A percentile compares a stretch with the other conserved stretches of the same genome.
Evolutionary conservation across 2,888 invertebrate genomes (phyloP).

Genomic region (Lithophane socia): DNA sequence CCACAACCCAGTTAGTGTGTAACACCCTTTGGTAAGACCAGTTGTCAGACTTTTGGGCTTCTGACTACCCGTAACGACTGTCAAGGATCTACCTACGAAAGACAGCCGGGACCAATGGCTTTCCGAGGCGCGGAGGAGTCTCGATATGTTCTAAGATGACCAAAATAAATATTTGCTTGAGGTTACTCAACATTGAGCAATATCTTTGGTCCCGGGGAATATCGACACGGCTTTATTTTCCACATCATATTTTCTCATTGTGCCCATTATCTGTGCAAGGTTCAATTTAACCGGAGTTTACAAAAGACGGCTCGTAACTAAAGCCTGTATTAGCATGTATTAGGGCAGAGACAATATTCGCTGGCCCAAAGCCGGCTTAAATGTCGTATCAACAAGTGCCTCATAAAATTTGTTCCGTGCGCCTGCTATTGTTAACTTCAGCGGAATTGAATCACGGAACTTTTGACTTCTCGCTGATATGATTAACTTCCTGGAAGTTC

Average conservation of each 20-base stretch:
- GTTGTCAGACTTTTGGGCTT: too few relatives aligned
- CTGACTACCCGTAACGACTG: neutral
- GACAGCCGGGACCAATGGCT: neutral
- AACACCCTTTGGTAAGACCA: neutral
- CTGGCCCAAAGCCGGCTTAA: slow-evolving; percentile 63
- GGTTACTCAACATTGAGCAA: slow-evolving; percentile 4
- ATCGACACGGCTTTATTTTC: slow-evolving; percentile 34
- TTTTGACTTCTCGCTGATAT: slow-evolving; percentile 58
- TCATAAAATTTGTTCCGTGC: slow-evolving; percentile 70
- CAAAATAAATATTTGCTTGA: slow-evolving; percentile 13
- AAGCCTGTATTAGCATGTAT: slow-evolving; percentile 66
- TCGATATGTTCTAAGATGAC: neutral
- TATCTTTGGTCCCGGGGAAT: slow-evolving; percentile 5
- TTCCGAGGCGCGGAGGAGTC: neutral
- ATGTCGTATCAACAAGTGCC: slow-evolving; percentile 75
- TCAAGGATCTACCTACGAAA: neutral
- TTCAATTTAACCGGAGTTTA: slow-evolving; percentile 57
- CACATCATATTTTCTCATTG: slow-evolving; percentile 50
- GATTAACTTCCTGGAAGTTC: slow-evolving; percentile 52
- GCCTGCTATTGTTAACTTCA: slow-evolving; percentile 69
- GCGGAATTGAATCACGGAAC: slow-evolving; percentile 63
- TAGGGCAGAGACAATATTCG: slow-evolving; percentile 64
- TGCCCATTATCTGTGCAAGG: slow-evolving; percentile 55
- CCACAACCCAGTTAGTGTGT: neutral
- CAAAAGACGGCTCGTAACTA: slow-evolving; percentile 62